Percentiles rank a stretch among this genome's conserved stretches.
phyloP scores from a whole-genome alignment of 2,888 invertebrate species.

The Drosophila quinaria region DNA sequence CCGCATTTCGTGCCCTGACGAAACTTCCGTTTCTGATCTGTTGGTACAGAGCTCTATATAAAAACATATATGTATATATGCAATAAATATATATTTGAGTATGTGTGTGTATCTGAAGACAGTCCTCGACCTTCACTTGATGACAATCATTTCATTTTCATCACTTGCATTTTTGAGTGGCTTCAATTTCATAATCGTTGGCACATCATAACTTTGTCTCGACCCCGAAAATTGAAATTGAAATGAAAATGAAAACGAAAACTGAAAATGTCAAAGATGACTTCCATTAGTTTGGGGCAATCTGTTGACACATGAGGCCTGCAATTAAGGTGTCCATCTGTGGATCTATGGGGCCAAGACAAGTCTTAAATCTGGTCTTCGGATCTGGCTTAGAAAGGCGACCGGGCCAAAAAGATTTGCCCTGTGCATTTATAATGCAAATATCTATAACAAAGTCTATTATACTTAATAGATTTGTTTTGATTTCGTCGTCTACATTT shows the following conservation, averaged over 20 bases:
- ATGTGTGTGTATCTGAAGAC: slow-evolving; percentile 4
- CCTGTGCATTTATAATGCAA: slow-evolving; percentile 61
- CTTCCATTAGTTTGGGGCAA: slow-evolving; percentile 35
- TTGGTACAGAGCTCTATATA: slow-evolving; percentile 9
- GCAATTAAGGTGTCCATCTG: slow-evolving; percentile 28
- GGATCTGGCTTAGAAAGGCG: slow-evolving; percentile 52
- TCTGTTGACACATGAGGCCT: slow-evolving; percentile 41
- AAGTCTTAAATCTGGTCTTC: slow-evolving; percentile 4
- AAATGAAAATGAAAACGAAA: slow-evolving; percentile 37
- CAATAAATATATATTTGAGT: not conserved
- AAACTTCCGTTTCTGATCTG: slow-evolving; percentile 30
- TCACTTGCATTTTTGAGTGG: slow-evolving; percentile 25
- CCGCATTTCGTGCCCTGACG: slow-evolving; percentile 38
- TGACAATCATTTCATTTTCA: slow-evolving; percentile 38
- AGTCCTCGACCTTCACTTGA: slow-evolving; percentile 46
- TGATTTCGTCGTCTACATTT: slow-evolving; percentile 56
- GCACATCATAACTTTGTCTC: slow-evolving; percentile 17
- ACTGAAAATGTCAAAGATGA: slow-evolving; percentile 65
- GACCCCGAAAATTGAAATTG: slow-evolving; percentile 24
- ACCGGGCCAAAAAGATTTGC: slow-evolving; percentile 27
- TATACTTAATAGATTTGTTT: slow-evolving; percentile 34
- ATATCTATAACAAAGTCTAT: slow-evolving; percentile 53
- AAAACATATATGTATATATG: not conserved
- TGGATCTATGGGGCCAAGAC: slow-evolving; percentile 11
- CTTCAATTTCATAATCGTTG: slow-evolving; percentile 23